Evolutionary conservation across 1,140 invertebrate species (phyloP), one percentile per base, ranked within the genome.

Genomic region (Forficula auricularia): DNA sequence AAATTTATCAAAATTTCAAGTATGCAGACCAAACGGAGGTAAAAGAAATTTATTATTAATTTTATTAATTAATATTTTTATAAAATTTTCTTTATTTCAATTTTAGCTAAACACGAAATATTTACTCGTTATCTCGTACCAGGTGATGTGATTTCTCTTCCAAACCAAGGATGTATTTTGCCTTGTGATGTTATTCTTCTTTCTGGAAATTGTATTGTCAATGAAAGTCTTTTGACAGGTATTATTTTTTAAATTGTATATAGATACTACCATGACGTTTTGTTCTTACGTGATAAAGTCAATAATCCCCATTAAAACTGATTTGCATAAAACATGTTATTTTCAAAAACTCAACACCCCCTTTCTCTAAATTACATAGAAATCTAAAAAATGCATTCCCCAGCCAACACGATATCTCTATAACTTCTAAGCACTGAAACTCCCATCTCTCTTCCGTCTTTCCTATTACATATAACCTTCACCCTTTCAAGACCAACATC

Each of bases 211-310:
- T 88, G 84, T 51, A 91, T 94, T 50, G 79, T 92, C 13, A 90
- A 92, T 56, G 88, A 94, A 60, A 86, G 82, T 46, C 87, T 89
- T 79, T 68, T 92, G 1, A 91, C 88, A 40, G 80, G 82, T 41
- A 77, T 80, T 58, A 13, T 7, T 13, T 19, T 4, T 38, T 38
- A 9, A 9, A 15, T 10, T 15, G 9, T 16, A 38, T 8, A 9
- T 38, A n/a, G n/a, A n/a, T n/a, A n/a, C n/a, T n/a, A n/a, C n/a
- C 18, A 12, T 16, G 38, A 4, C n/a, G n/a, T n/a, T n/a, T n/a
- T n/a, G n/a, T n/a, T n/a, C n/a, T n/a, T n/a, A n/a, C n/a, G n/a
- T n/a, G n/a, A n/a, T n/a, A n/a, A n/a, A n/a, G n/a, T n/a, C n/a
- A 32, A n/a, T 32, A 8, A n/a, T 32, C 30, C n/a, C 30, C 30